Conservation (phyloP, 2,797 vertebrate species). For the Odontamblyopus lacepedii region DNA sequence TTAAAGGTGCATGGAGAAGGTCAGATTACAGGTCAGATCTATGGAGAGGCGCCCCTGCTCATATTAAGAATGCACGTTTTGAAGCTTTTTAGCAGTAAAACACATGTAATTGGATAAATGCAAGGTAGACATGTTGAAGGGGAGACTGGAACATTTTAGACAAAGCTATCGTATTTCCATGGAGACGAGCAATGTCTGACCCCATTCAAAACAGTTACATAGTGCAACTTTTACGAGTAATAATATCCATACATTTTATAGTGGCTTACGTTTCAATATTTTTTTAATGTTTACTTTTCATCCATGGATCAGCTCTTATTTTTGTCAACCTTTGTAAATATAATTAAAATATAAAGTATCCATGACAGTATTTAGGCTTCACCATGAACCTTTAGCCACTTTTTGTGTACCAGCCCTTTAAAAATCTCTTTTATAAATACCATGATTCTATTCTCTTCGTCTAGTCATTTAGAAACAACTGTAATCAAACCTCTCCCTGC, state of each 20-base stretch:
- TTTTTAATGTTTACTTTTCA: background rate
- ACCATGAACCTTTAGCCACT: background rate
- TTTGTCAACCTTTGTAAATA: background rate
- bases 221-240: background rate
- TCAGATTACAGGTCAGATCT: too few species aligned
- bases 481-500: constrained; percentile 6
- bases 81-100: background rate
- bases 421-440: background rate
- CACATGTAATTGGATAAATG: background rate
- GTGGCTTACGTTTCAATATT: background rate
- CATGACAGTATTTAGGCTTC: background rate
- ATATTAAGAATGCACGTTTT: background rate
- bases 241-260: background rate
- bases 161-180: background rate
- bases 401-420: background rate
- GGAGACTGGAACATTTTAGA: background rate
- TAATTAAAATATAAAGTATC: background rate
- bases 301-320: background rate
- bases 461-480: background rate
- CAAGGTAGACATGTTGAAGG: background rate
- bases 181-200: background rate
- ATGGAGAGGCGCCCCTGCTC: too few species aligned
- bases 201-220: background rate
- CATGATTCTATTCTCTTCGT: background rate
- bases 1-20: background rate